A percentile compares a stretch with the other conserved stretches of the same genome.
Evolutionary conservation across 2,113 vertebrate species (phyloP).

Genomic region (Labrus mixtus): DNA sequence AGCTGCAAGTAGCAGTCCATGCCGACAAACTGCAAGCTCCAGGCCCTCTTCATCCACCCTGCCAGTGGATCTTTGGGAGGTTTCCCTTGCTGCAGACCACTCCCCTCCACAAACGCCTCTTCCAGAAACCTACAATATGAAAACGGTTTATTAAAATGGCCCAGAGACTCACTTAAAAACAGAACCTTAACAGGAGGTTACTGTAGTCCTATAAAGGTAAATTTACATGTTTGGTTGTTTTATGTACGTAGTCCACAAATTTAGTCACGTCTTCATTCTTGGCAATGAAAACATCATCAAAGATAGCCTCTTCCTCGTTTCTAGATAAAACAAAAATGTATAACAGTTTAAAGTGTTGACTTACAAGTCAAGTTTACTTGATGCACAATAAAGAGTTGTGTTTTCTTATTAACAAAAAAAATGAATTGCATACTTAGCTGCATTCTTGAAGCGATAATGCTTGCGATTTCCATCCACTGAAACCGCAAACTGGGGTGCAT

Average conservation of each 20-base stretch:
- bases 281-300: slow-evolving; percentile 24
- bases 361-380: not conserved
- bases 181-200: no score
- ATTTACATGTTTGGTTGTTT: slow-evolving; percentile 22
- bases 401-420: not conserved
- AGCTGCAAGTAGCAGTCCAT: not conserved
- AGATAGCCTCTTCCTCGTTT: slow-evolving; percentile 19
- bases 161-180: not conserved
- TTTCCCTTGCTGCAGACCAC: not conserved
- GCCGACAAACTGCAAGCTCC: slow-evolving; percentile 1
- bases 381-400: not conserved
- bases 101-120: slow-evolving; percentile 12
- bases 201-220: not conserved
- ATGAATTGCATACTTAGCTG: not conserved
- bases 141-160: no score
- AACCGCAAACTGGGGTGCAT: slow-evolving; percentile 35
- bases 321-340: slow-evolving; percentile 16
- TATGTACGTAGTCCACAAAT: slow-evolving; percentile 23
- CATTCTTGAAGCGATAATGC: slow-evolving; percentile 20
- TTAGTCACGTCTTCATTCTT: slow-evolving; percentile 19
- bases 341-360: not conserved
- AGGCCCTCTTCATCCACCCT: slow-evolving; percentile 7
- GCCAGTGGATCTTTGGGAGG: not conserved
- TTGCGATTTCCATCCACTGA: slow-evolving; percentile 26
- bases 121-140: not conserved